Conservation (phyloP, 2,888 invertebrate genomes). For the Lordiphosa fenestrarum region DNA sequence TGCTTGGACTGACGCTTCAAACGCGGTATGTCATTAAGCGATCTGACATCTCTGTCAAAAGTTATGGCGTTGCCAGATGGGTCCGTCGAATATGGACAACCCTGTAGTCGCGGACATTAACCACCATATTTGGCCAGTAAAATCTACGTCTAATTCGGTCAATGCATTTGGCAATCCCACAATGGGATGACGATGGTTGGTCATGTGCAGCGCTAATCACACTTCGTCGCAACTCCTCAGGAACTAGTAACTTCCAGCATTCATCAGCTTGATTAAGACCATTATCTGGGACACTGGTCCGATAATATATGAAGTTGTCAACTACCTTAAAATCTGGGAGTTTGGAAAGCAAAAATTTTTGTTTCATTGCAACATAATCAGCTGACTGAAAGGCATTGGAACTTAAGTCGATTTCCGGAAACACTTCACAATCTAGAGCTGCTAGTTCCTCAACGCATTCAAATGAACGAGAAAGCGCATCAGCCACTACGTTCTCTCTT, state of each 20-base stretch:
- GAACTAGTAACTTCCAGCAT: background rate
- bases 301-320: too few species aligned
- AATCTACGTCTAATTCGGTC: too few species aligned
- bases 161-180: background rate
- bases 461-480: slow-evolving; percentile 6
- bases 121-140: background rate
- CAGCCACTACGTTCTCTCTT: slow-evolving; percentile 1
- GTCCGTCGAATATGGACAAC: too few species aligned
- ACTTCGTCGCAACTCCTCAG: background rate
- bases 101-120: background rate
- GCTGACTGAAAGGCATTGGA: too few species aligned
- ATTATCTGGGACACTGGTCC: too few species aligned
- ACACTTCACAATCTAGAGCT: background rate
- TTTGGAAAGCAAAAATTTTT: too few species aligned
- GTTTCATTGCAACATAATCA: too few species aligned
- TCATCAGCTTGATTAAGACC: background rate
- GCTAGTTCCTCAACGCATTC: background rate
- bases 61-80: too few species aligned
- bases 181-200: slow-evolving; percentile 7
- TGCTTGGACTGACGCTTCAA: too few species aligned
- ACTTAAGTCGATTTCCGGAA: background rate
- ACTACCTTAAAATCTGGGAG: too few species aligned
- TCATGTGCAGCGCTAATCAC: slow-evolving; percentile 3
- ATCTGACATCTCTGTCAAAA: too few species aligned
- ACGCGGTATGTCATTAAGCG: too few species aligned